phyloP scores from a whole-genome alignment of 2,888 invertebrate genomes.

The Morpho deidamia region DNA sequence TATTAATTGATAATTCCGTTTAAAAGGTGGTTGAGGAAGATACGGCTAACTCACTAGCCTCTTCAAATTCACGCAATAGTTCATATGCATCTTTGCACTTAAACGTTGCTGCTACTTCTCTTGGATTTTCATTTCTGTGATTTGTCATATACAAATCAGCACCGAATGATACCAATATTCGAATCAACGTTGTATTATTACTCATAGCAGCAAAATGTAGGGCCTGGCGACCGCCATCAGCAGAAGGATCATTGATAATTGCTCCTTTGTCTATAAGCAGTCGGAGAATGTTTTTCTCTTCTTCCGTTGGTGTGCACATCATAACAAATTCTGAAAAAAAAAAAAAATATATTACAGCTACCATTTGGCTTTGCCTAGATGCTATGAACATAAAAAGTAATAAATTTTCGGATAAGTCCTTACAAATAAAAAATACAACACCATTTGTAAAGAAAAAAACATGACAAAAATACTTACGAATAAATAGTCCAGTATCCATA shows the following conservation, averaged over 20 bases:
- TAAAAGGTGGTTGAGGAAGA: background rate
- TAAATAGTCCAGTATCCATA: slow-evolving; percentile 57
- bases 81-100: slow-evolving; percentile 42
- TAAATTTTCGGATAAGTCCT: background rate
- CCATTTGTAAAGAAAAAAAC: background rate
- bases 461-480: slow-evolving; percentile 42
- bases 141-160: slow-evolving; percentile 49
- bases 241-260: slow-evolving; percentile 47
- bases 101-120: slow-evolving; percentile 52
- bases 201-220: slow-evolving; percentile 74
- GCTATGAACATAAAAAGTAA: too few species aligned
- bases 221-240: slow-evolving; percentile 61
- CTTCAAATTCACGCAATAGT: slow-evolving; percentile 36
- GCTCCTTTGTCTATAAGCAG: slow-evolving; percentile 55
- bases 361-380: too few species aligned
- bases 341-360: slow-evolving; percentile 11
- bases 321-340: slow-evolving; percentile 56
- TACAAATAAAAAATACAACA: background rate
- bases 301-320: slow-evolving; percentile 51
- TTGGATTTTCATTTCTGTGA: slow-evolving; percentile 55
- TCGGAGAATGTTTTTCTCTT: slow-evolving; percentile 52
- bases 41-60: slow-evolving; percentile 1
- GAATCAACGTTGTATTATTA: slow-evolving; percentile 54
- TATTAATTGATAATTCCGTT: too few species aligned
- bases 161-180: slow-evolving; percentile 48